Conservation (phyloP, 1,140 invertebrate genomes). For the Drosophila sechellia region DNA sequence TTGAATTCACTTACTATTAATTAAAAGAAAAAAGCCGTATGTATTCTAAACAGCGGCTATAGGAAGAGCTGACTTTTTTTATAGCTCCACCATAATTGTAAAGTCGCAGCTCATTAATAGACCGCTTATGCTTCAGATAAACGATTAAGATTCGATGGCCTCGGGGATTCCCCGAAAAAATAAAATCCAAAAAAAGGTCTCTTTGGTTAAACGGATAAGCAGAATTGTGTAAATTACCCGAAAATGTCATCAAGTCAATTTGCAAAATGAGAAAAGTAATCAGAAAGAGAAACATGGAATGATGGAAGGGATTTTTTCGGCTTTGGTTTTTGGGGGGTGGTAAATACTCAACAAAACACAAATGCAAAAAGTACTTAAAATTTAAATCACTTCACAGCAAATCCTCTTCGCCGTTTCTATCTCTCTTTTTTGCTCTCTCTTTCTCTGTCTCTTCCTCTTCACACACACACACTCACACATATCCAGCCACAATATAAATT, state of each 20-base stretch:
- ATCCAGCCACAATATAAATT: constrained; percentile 74
- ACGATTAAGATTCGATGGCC: constrained; percentile 8
- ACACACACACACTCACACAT: constrained; percentile 30
- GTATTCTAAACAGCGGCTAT: neutral
- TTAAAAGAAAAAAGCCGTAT: neutral
- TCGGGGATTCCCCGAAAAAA: neutral
- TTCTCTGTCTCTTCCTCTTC: neutral
- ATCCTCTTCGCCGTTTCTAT: constrained; percentile 41
- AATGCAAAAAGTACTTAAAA: constrained; percentile 78
- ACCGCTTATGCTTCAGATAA: constrained; percentile 17
- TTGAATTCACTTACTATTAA: neutral
- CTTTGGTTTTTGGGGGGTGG: neutral
- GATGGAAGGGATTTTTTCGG: neutral
- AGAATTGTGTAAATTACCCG: constrained; percentile 73
- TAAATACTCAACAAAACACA: constrained; percentile 16
- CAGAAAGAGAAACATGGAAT: constrained; percentile 55
- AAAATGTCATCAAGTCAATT: constrained; percentile 82
- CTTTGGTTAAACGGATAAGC: constrained; percentile 40
- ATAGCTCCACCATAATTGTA: neutral
- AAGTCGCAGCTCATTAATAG: constrained; percentile 21
- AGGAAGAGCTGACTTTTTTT: neutral
- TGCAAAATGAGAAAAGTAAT: constrained; percentile 81
- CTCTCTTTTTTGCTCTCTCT: neutral
- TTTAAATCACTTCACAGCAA: constrained; percentile 80
- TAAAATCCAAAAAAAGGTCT: neutral